A percentile compares a stretch with the other conserved stretches of the same genome.
phyloP scores from a whole-genome alignment of 2,113 vertebrate genomes.

The Peromyscus californicus region DNA sequence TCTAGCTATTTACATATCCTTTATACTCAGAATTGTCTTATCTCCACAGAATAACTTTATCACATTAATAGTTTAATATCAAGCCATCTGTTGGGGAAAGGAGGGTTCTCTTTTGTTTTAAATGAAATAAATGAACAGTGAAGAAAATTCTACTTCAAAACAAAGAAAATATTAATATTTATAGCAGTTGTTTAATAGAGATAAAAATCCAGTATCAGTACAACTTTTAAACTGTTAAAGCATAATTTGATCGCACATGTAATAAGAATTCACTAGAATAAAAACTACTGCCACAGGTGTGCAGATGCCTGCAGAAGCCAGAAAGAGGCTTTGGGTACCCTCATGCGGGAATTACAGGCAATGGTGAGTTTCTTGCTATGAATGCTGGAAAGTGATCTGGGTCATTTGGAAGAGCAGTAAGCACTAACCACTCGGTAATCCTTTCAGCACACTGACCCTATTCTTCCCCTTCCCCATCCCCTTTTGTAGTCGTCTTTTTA shows the following conservation, averaged over 20 bases:
- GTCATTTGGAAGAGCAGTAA: neutral
- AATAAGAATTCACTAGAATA: neutral
- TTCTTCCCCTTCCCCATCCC: neutral
- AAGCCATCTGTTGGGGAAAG: neutral
- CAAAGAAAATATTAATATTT: slow-evolving; percentile 76
- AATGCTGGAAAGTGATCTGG: neutral
- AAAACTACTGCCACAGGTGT: neutral
- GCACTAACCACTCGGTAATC: neutral
- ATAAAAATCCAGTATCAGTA: slow-evolving; percentile 84
- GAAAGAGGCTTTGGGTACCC: neutral
- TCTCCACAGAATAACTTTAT: slow-evolving; percentile 24
- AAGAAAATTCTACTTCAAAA: slow-evolving; percentile 78
- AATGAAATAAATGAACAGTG: slow-evolving; percentile 15
- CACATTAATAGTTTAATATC: slow-evolving; percentile 57
- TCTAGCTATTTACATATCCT: neutral
- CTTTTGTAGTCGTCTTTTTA: neutral
- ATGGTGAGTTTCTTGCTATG: neutral
- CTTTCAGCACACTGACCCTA: too few relatives aligned
- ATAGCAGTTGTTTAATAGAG: slow-evolving; percentile 68
- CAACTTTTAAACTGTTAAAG: slow-evolving; percentile 37
- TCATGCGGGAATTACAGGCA: too few relatives aligned
- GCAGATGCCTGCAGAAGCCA: neutral
- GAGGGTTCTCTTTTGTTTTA: neutral
- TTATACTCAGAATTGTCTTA: slow-evolving; percentile 22
- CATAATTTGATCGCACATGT: slow-evolving; percentile 74